These are phyloP conservation scores for Numenius phaeopus DNA, from an alignment of 2,797 vertebrate species.

Conservation along the genomic window DNA sequence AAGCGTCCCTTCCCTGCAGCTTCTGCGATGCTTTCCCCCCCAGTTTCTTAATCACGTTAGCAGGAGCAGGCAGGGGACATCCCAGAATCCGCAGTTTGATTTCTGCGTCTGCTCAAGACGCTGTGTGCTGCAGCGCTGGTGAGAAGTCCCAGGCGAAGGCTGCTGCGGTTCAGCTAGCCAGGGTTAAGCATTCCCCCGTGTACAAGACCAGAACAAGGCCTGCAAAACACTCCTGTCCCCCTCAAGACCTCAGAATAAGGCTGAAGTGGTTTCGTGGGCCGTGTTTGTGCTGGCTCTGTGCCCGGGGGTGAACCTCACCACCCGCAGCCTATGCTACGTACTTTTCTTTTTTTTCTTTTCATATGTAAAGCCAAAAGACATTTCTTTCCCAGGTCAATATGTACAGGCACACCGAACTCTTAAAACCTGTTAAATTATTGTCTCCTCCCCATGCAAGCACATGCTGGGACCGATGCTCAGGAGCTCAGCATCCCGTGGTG, in stretches of 20 bases:
- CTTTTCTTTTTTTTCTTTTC: neutral
- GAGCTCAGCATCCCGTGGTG: neutral
- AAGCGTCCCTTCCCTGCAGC: neutral
- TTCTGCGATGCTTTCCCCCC: fast-evolving
- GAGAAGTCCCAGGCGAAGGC: neutral
- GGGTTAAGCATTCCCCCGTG: fast-evolving
- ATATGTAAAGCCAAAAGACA: neutral
- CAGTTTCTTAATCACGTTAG: neutral
- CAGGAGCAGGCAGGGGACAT: neutral
- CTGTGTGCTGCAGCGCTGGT: fast-evolving
- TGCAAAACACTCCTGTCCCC: neutral
- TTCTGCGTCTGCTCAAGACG: fast-evolving
- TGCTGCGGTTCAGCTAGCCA: neutral
- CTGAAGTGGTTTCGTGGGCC: neutral
- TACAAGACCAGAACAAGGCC: neutral
- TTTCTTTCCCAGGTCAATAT: neutral
- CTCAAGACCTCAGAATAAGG: neutral
- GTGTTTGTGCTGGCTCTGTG: neutral
- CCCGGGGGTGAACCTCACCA: neutral
- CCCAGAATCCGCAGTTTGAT: neutral
- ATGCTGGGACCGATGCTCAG: neutral
- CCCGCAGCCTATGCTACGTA: fast-evolving
- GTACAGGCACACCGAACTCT: neutral
- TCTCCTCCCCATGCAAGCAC: neutral
- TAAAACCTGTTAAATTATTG: neutral